Evolutionary conservation across 92 coral and sea anemone species (phyloP), one percentile per base, ranked within the genome.

Genomic region (Muricea muricata): DNA sequence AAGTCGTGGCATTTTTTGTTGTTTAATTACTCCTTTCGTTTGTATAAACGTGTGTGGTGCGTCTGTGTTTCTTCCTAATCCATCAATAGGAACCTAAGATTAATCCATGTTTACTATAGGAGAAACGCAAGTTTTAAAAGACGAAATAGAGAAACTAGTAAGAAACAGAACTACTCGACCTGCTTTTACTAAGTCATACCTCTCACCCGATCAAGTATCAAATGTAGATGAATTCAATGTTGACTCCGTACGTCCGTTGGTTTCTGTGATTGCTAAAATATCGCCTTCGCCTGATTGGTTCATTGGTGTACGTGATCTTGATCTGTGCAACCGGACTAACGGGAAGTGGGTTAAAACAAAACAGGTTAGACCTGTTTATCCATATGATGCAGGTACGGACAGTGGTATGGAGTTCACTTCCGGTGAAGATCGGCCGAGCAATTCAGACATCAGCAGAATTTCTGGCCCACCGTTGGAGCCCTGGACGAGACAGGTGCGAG

Each of bases 281-380:
- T 4, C 14, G 23, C 65, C 80, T 40, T 75, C 80, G 4, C 80
- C 80, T 47, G 80, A 75, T 35, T 75, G 80, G 80, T 75, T 75
- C 65, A 26, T 75, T 75, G 80, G 80, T 50, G 80, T 52, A 13
- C 26, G 52, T 13, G 80, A 75, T 24, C 10, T 75, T 47, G 80
- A 75, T 40, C 50, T 75, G 8, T 75, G 80, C 24, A 7, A 75
- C 66, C 37, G 65, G 15, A 5, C 7, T 0, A 26, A 1, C 0
- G 80, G 80, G n/a, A 29, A 25, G 1, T 75, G 80, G 80, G 1
- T 25, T 1, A 9, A 17, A 0, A 4, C 18, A 4, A 50, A 14
- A 28, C 35, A 50, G 28, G 40, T 14, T 13, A 0, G 14, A 26
- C 34, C 42, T 18, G 57, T 75, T 1, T 48, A 2, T 18, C 65